Percentiles rank a stretch among this genome's conserved stretches.
Conservation (phyloP, 2,888 invertebrate species). For the Saturnia japonica region DNA sequence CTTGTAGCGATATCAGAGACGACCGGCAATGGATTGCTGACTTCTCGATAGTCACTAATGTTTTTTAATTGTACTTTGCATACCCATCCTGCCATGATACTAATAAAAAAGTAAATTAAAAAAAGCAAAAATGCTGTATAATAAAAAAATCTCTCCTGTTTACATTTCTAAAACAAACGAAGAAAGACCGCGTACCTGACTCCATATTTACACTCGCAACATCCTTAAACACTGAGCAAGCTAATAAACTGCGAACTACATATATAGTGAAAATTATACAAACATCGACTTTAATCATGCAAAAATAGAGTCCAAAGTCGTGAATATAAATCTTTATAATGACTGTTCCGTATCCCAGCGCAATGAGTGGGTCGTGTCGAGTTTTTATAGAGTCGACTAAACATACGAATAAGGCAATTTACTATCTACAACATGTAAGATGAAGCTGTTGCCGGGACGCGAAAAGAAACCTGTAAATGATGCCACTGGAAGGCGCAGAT, state of each 20-base stretch:
- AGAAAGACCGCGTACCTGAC: slow-evolving; percentile 22
- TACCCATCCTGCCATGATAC: no score
- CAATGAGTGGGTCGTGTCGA: slow-evolving; percentile 39
- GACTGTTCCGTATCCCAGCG: slow-evolving; percentile 35
- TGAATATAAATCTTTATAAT: slow-evolving; percentile 26
- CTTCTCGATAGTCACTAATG: no score
- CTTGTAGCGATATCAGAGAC: no score
- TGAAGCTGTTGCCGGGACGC: slow-evolving; percentile 52
- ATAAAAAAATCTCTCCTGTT: slow-evolving; percentile 3
- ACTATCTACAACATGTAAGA: slow-evolving; percentile 50
- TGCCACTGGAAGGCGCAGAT: slow-evolving; percentile 14
- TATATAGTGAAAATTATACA: slow-evolving; percentile 10
- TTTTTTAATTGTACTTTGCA: no score
- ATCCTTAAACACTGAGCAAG: slow-evolving; percentile 27
- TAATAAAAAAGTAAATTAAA: no score
- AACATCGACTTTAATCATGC: slow-evolving; percentile 27
- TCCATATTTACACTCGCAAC: slow-evolving; percentile 29
- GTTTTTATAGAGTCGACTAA: slow-evolving; percentile 46
- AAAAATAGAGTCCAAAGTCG: slow-evolving; percentile 31
- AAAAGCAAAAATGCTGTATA: neutral
- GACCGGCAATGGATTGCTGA: no score
- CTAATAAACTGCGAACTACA: slow-evolving; percentile 18
- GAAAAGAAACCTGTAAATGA: slow-evolving; percentile 46
- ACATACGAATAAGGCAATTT: slow-evolving; percentile 56
- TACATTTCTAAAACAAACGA: slow-evolving; percentile 17